These are phyloP conservation scores for Atrichornis clamosus DNA, from an alignment of 2,113 vertebrate species.

Conservation along the genomic window DNA sequence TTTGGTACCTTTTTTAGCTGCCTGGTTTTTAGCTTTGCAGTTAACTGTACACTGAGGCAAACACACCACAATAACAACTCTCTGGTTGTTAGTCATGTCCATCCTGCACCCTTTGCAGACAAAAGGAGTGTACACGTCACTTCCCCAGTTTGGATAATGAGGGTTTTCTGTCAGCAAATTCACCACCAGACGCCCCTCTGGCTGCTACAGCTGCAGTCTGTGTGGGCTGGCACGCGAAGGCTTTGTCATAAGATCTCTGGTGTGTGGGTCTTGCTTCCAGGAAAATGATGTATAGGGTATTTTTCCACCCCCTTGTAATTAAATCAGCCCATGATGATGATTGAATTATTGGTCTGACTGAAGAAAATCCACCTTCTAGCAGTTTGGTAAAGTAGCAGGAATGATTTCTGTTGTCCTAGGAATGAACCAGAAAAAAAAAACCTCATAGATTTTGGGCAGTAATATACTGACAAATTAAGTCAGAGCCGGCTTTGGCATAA, in stretches of 20 bases:
- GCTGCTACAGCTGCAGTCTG: conserved; percentile 23
- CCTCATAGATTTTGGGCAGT: background rate
- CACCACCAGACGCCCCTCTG: background rate
- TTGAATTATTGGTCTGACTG: background rate
- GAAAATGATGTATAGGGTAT: background rate
- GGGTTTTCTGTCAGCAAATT: background rate
- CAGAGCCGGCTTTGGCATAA: background rate
- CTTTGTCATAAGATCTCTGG: background rate
- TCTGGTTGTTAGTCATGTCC: background rate
- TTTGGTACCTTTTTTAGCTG: background rate
- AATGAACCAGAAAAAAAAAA: background rate
- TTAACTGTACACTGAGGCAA: background rate
- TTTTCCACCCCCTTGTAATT: background rate
- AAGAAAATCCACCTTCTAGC: background rate
- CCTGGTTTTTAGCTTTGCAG: background rate
- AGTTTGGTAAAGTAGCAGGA: background rate
- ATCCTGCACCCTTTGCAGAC: background rate
- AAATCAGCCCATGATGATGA: background rate
- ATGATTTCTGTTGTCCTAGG: background rate
- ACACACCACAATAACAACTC: background rate
- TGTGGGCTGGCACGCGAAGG: background rate
- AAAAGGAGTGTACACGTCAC: background rate
- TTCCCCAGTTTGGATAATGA: background rate
- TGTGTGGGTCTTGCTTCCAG: background rate
- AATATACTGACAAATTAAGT: background rate